Percentiles rank a stretch among this genome's conserved stretches.
phyloP scores from a whole-genome alignment of 2,888 invertebrate species.

The Melipona beecheii region DNA sequence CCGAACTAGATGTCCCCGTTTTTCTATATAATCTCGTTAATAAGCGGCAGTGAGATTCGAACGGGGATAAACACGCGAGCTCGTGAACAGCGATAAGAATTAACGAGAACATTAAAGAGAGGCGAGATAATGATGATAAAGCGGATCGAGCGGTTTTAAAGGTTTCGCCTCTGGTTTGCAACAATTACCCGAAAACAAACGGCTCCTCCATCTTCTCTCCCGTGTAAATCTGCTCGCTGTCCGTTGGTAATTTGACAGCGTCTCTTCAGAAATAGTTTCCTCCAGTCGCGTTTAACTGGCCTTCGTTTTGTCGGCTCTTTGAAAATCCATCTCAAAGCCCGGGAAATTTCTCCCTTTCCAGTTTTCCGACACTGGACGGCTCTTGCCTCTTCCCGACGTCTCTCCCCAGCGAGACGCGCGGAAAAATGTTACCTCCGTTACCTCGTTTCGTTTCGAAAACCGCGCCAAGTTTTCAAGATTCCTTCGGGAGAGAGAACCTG shows the following conservation, averaged over 20 bases:
- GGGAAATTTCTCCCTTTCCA: too few species aligned
- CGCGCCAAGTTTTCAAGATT: constrained; percentile 8
- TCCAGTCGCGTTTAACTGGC: constrained; percentile 1
- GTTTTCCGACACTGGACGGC: constrained; percentile 2
- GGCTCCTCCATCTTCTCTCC: not conserved
- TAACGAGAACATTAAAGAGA: not conserved
- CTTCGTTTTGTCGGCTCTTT: not conserved
- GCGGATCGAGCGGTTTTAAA: not conserved
- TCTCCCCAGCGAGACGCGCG: not conserved
- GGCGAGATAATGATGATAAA: not conserved
- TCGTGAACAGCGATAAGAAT: constrained; percentile 1
- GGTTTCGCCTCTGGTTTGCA: too few species aligned
- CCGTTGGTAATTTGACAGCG: constrained; percentile 5
- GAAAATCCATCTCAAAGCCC: not conserved
- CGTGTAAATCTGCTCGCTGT: not conserved
- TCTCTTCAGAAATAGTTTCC: not conserved
- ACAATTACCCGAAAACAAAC: constrained; percentile 3
- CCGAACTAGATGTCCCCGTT: constrained; percentile 2
- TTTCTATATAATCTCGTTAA: constrained; percentile 9
- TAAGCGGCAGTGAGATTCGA: constrained; percentile 7
- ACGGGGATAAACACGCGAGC: not conserved
- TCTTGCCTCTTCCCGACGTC: constrained; percentile 6
- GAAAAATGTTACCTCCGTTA: constrained; percentile 4
- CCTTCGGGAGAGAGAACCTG: not conserved
- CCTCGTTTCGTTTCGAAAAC: not conserved